These are phyloP conservation scores for Cataglyphis albicans DNA, from an alignment of 2,888 invertebrate genomes.

Conservation along the genomic window DNA sequence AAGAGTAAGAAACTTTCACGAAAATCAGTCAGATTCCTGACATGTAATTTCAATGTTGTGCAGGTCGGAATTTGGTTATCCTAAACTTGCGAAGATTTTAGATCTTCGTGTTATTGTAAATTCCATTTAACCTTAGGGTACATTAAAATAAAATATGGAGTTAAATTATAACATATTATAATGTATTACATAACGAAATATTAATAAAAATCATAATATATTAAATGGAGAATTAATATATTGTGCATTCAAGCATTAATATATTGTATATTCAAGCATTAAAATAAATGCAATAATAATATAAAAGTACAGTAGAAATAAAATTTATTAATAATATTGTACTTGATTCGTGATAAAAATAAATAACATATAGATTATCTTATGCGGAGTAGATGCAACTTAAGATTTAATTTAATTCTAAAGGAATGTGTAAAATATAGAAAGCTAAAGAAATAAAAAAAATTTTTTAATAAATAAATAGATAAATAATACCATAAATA, in stretches of 20 bases:
- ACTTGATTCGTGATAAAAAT: background rate
- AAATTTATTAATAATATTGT: background rate
- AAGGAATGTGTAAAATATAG: background rate
- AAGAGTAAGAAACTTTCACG: slow-evolving; percentile 9
- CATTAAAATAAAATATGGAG: background rate
- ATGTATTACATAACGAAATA: too few species aligned
- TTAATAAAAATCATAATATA: background rate
- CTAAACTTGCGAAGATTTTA: background rate
- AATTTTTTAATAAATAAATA: background rate
- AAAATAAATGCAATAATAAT: background rate
- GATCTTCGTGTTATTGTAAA: background rate
- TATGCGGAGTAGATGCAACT: background rate
- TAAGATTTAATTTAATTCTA: background rate
- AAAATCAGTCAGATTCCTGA: slow-evolving; percentile 18
- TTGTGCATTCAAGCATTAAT: too few species aligned
- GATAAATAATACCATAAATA: too few species aligned
- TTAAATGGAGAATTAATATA: background rate
- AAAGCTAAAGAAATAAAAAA: background rate
- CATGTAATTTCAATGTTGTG: background rate
- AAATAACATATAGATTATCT: background rate
- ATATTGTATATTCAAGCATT: background rate
- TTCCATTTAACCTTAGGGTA: background rate
- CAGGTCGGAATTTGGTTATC: background rate
- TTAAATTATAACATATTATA: background rate
- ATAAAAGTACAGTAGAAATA: background rate